These are phyloP conservation scores for Clanis bilineata DNA, from an alignment of 2,888 invertebrate species.

Conservation along the genomic window DNA sequence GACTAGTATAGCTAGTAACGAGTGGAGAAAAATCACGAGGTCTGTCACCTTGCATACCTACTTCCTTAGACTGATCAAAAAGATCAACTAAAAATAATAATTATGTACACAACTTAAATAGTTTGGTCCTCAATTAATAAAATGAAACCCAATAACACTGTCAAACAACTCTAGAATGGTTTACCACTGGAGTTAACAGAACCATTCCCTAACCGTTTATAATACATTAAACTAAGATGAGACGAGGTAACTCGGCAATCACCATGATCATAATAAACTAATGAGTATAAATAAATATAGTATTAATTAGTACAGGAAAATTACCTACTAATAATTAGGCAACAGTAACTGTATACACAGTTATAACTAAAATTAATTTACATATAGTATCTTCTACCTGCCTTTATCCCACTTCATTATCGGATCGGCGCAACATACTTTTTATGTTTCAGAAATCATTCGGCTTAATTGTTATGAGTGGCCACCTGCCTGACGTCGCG, in stretches of 20 bases:
- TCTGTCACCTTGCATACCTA: background rate
- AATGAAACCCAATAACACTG: conserved; percentile 2
- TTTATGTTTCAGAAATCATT: too few species aligned
- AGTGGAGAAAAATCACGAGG: conserved; percentile 27
- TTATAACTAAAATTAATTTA: too few species aligned
- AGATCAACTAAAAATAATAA: conserved; percentile 20
- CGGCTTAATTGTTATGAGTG: too few species aligned
- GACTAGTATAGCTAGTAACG: conserved; percentile 58
- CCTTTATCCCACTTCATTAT: too few species aligned
- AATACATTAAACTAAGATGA: background rate
- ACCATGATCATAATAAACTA: background rate
- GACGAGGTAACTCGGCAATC: background rate
- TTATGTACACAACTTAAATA: conserved; percentile 30
- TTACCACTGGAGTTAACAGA: background rate
- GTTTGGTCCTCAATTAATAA: conserved; percentile 24
- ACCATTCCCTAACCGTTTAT: background rate
- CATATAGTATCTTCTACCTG: too few species aligned
- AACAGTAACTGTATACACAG: background rate
- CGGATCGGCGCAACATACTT: too few species aligned
- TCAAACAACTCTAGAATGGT: background rate
- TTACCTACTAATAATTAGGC: background rate
- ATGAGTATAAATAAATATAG: conserved; percentile 2
- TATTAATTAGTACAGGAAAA: background rate
- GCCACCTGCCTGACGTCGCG: too few species aligned
- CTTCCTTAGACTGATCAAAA: background rate